Conservation (phyloP, 1,140 invertebrate species). For the Zophobas morio region DNA sequence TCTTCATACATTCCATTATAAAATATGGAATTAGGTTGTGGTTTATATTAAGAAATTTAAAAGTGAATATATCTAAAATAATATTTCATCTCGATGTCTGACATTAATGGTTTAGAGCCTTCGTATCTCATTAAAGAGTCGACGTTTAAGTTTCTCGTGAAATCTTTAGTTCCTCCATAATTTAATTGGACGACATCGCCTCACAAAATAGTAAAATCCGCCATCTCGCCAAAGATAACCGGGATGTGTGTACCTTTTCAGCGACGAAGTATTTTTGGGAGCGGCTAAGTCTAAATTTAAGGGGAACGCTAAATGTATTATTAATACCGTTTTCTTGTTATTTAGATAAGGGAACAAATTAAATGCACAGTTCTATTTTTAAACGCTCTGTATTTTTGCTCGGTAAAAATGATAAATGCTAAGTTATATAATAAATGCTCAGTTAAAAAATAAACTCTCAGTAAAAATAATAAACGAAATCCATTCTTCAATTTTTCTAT, state of each 20-base stretch:
- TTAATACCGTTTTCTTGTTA: too few species aligned
- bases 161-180: constrained; percentile 1
- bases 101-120: constrained; percentile 12
- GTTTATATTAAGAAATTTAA: background rate
- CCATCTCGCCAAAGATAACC: background rate
- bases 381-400: too few species aligned
- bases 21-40: constrained; percentile 5
- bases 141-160: constrained; percentile 2
- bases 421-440: too few species aligned
- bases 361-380: too few species aligned
- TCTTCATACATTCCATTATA: background rate
- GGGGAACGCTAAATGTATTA: too few species aligned
- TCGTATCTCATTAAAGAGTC: constrained; percentile 2
- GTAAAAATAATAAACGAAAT: too few species aligned
- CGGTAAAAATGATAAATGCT: too few species aligned
- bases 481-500: too few species aligned
- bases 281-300: too few species aligned
- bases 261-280: too few species aligned
- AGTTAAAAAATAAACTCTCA: too few species aligned
- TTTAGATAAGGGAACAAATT: too few species aligned
- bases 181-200: constrained; percentile 3
- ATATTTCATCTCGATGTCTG: constrained; percentile 1
- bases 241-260: background rate
- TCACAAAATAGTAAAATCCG: background rate
- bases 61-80: constrained; percentile 8